These are phyloP conservation scores for Caranx melampygus DNA, from an alignment of 2,113 vertebrate species.

Conservation along the genomic window DNA sequence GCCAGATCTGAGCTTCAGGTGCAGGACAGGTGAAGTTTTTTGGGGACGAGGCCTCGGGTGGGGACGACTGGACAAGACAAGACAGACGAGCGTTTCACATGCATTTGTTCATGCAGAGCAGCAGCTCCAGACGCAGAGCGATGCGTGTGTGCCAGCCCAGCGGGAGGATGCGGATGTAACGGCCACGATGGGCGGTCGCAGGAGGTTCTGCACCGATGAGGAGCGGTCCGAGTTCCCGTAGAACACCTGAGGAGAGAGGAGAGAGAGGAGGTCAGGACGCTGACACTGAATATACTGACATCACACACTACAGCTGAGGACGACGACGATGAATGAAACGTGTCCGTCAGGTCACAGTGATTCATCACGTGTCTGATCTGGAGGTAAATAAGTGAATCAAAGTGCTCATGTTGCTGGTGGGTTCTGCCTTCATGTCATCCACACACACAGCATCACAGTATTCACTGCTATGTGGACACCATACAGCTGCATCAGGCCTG, in stretches of 20 bases:
- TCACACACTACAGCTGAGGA: too few relatives aligned
- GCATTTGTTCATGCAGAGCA: slow-evolving; percentile 95
- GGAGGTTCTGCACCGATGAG: slow-evolving; percentile 95
- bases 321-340: too few relatives aligned
- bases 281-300: not conserved
- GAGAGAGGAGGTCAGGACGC: not conserved
- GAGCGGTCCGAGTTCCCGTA: slow-evolving; percentile 96
- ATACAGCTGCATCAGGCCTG: too few relatives aligned
- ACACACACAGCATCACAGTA: too few relatives aligned
- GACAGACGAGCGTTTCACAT: slow-evolving; percentile 70
- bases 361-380: too few relatives aligned
- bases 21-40: not conserved
- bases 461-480: too few relatives aligned
- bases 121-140: slow-evolving; percentile 94
- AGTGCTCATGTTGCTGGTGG: too few relatives aligned
- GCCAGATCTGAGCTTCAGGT: slow-evolving; percentile 27
- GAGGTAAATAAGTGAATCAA: too few relatives aligned
- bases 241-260: slow-evolving; percentile 88
- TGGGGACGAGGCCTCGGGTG: slow-evolving; percentile 14
- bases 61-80: not conserved
- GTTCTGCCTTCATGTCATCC: too few relatives aligned
- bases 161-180: slow-evolving; percentile 93
- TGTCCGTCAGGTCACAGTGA: too few relatives aligned
- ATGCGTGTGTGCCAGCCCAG: slow-evolving; percentile 98
- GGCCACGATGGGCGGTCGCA: slow-evolving; percentile 95